phyloP scores from a whole-genome alignment of 2,888 invertebrate genomes.

The Eilema caniola region DNA sequence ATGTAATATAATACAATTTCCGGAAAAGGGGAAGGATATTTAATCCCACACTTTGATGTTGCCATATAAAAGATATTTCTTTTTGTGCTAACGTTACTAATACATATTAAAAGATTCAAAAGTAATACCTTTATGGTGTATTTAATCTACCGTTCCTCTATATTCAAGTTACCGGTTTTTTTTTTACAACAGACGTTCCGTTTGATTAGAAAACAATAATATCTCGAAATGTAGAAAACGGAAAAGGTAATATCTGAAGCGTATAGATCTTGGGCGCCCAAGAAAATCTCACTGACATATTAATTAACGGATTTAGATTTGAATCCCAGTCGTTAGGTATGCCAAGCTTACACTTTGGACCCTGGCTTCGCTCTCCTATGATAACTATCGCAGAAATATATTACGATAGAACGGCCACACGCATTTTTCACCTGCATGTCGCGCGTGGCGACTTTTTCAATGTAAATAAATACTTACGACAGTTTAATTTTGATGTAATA shows the following conservation, averaged over 20 bases:
- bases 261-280: no score
- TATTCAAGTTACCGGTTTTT: neutral
- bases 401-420: no score
- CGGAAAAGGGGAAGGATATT: conserved; percentile 33
- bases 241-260: neutral
- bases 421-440: no score
- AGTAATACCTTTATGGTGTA: conserved; percentile 45
- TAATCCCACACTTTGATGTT: conserved; percentile 50
- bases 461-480: no score
- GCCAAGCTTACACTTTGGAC: no score
- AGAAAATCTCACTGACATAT: no score
- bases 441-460: no score
- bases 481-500: no score
- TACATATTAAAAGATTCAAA: conserved; percentile 53
- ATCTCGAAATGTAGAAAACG: neutral
- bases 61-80: conserved; percentile 41
- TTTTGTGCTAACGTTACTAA: conserved; percentile 44
- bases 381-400: no score
- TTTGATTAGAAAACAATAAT: neutral
- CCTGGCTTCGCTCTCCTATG: no score
- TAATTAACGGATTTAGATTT: no score
- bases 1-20: conserved; percentile 38
- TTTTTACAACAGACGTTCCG: neutral
- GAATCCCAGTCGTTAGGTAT: neutral
- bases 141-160: conserved; percentile 27